Percentiles rank a stretch among this genome's conserved stretches.
Evolutionary conservation across 1,140 invertebrate genomes (phyloP).

Genomic region (Leptonema lineaticorne): DNA sequence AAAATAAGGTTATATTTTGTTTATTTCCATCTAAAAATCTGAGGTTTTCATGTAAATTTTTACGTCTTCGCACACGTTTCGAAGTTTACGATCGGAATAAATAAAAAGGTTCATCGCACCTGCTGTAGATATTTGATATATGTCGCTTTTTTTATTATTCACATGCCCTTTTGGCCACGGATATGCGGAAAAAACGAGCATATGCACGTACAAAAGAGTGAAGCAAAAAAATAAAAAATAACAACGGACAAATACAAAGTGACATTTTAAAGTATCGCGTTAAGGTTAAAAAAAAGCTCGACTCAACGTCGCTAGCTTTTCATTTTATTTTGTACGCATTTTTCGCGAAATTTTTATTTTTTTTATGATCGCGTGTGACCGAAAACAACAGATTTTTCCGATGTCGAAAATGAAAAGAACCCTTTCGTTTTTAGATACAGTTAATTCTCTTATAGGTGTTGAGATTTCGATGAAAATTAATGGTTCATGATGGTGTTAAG

Average conservation of each 20-base stretch:
- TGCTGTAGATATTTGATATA: conserved; percentile 8
- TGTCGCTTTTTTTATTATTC: conserved; percentile 2
- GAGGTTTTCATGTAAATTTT: too few species aligned
- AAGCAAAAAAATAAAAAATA: too few species aligned
- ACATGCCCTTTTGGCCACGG: conserved; percentile 1
- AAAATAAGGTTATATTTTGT: too few species aligned
- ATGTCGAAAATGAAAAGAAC: too few species aligned
- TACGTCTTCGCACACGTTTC: too few species aligned
- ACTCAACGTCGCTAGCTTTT: background rate
- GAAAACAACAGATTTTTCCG: too few species aligned
- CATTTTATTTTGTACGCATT: too few species aligned
- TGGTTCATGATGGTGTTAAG: background rate
- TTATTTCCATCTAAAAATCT: too few species aligned
- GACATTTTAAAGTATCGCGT: conserved; percentile 12
- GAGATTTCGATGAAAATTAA: background rate
- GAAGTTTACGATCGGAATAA: background rate
- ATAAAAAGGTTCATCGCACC: conserved; percentile 1
- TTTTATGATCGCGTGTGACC: too few species aligned
- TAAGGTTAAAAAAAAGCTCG: conserved; percentile 2
- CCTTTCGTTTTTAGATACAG: too few species aligned
- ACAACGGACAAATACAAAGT: background rate
- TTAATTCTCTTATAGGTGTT: background rate
- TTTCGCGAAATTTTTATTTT: too few species aligned
- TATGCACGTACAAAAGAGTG: background rate
- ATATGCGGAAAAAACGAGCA: background rate